phyloP scores from a whole-genome alignment of 2,888 invertebrate genomes.

The Tachina lurida region DNA sequence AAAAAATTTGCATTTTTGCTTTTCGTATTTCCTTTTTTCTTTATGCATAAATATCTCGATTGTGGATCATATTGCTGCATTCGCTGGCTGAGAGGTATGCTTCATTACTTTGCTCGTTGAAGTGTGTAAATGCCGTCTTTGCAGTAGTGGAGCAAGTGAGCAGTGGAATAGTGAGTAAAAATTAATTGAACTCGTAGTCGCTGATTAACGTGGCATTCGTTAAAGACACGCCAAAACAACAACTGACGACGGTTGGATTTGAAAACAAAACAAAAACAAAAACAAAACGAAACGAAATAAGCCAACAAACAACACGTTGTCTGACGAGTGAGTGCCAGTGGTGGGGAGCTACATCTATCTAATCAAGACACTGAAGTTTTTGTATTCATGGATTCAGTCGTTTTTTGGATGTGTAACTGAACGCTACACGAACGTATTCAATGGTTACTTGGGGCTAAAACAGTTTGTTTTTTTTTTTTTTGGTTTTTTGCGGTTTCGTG shows the following conservation, averaged over 20 bases:
- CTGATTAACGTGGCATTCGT: slow-evolving; percentile 70
- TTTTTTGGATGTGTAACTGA: slow-evolving; percentile 72
- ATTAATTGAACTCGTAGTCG: slow-evolving; percentile 47
- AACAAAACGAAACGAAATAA: slow-evolving; percentile 6
- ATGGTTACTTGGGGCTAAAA: slow-evolving; percentile 53
- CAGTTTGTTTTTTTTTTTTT: not conserved
- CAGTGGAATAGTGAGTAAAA: slow-evolving; percentile 1
- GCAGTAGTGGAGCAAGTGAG: not conserved
- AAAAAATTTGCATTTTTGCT: not conserved
- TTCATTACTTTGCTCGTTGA: slow-evolving; percentile 55
- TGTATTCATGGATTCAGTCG: slow-evolving; percentile 68
- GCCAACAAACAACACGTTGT: slow-evolving; percentile 49
- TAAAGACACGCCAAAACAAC: slow-evolving; percentile 34
- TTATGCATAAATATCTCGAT: not conserved
- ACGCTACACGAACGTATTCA: slow-evolving; percentile 66
- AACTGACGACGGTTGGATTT: slow-evolving; percentile 49
- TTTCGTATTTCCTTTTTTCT: not conserved
- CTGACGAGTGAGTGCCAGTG: slow-evolving; percentile 28
- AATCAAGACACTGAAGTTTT: slow-evolving; percentile 60
- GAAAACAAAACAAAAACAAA: slow-evolving; percentile 41
- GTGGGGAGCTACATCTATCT: slow-evolving; percentile 40
- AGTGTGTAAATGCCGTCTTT: slow-evolving; percentile 19
- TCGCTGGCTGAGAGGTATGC: slow-evolving; percentile 14
- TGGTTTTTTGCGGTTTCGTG: slow-evolving; percentile 61
- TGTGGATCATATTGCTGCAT: slow-evolving; percentile 46